Percentiles rank a stretch among this genome's conserved stretches.
These are phyloP conservation scores for Elaeidobius kamerunicus DNA, from an alignment of 2,888 invertebrate species.

Conservation along the genomic window DNA sequence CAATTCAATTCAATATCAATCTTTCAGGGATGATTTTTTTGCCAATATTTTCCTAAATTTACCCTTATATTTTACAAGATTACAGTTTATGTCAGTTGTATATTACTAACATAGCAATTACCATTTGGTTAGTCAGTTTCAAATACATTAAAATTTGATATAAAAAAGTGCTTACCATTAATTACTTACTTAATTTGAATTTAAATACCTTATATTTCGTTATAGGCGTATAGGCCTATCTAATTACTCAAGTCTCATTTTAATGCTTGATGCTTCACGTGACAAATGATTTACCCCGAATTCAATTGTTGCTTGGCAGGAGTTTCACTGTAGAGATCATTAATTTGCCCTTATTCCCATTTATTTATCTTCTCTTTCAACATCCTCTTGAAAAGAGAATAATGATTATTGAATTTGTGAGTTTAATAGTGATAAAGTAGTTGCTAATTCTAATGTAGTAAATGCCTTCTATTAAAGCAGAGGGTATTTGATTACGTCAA, in stretches of 20 bases:
- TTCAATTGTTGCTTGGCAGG: conserved; percentile 38
- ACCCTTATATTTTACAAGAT: no score
- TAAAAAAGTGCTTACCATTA: background rate
- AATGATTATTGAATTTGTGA: conserved; percentile 25
- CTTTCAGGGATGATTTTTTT: no score
- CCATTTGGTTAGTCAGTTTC: no score
- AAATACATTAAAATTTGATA: no score
- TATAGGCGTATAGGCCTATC: background rate
- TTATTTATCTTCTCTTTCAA: conserved; percentile 18
- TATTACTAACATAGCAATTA: no score
- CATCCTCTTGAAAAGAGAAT: conserved; percentile 17
- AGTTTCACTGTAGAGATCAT: conserved; percentile 34
- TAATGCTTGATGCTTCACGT: conserved; percentile 51
- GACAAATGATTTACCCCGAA: conserved; percentile 44
- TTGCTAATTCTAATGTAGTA: background rate
- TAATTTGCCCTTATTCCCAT: conserved; percentile 32
- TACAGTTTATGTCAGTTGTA: no score
- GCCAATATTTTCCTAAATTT: no score
- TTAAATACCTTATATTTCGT: background rate
- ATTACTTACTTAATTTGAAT: background rate
- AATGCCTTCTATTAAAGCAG: background rate
- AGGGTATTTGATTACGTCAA: background rate
- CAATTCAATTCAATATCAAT: no score
- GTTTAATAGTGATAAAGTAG: conserved; percentile 12
- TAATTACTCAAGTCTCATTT: conserved; percentile 36